Evolutionary conservation across 2,113 vertebrate species (phyloP).

Genomic region (Sinocyclocheilus rhinocerous): DNA sequence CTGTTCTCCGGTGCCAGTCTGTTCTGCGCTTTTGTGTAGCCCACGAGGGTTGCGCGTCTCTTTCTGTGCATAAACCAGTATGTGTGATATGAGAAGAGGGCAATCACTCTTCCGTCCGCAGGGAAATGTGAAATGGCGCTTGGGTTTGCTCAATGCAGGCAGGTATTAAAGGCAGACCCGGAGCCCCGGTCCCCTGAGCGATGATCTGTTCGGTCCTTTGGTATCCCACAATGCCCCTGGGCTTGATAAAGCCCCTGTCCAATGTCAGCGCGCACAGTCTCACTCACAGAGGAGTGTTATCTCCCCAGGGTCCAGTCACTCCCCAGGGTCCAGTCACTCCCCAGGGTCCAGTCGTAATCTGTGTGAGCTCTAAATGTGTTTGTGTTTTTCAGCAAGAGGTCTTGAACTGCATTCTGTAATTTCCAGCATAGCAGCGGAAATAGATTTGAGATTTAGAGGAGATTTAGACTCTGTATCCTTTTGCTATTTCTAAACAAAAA

Average conservation of each 20-base stretch:
- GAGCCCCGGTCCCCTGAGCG: constrained; percentile 1
- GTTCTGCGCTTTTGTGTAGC: constrained; percentile 48
- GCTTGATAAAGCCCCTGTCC: constrained; percentile 33
- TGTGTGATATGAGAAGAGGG: constrained; percentile 24
- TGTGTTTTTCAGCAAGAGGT: constrained; percentile 37
- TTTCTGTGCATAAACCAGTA: constrained; percentile 42
- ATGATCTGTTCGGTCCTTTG: background rate
- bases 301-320: constrained; percentile 23
- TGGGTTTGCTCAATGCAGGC: constrained; percentile 29
- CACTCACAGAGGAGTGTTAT: constrained; percentile 33
- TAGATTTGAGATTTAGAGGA: constrained; percentile 10
- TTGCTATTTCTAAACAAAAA: constrained; percentile 9
- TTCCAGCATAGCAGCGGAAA: background rate
- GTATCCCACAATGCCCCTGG: constrained; percentile 18
- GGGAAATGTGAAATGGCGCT: background rate
- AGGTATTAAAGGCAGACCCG: constrained; percentile 35
- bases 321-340: constrained; percentile 23
- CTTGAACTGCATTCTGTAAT: constrained; percentile 32
- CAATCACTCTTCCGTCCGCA: constrained; percentile 25
- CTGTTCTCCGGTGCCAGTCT: constrained; percentile 31
- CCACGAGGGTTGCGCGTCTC: constrained; percentile 36
- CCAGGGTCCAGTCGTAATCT: constrained; percentile 23
- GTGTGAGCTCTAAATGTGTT: constrained; percentile 30
- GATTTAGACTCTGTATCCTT: background rate
- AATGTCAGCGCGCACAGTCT: constrained; percentile 14